Conservation (phyloP, 2,113 vertebrate genomes). For the Salvelinus fontinalis region DNA sequence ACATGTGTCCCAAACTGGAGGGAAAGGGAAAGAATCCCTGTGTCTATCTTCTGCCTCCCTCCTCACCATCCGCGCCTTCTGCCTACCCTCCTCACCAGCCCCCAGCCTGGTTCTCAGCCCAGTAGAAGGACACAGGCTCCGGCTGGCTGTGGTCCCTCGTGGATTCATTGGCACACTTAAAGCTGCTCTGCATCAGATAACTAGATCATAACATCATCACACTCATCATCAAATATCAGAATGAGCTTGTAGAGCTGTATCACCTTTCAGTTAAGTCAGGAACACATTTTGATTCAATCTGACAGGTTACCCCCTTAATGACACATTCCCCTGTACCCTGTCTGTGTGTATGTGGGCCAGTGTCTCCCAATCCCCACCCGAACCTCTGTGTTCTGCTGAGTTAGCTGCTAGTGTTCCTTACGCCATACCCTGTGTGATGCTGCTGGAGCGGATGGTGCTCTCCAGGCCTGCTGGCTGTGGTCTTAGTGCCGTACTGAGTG, state of each 20-base stretch:
- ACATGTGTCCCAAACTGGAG: constrained; percentile 8
- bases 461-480: constrained; percentile 30
- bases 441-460: constrained; percentile 45
- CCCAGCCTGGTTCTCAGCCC: constrained; percentile 24
- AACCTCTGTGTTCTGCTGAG: constrained; percentile 57
- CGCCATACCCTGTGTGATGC: neutral
- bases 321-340: constrained; percentile 12
- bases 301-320: constrained; percentile 18
- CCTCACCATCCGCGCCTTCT: neutral
- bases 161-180: constrained; percentile 51
- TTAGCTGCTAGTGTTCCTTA: constrained; percentile 39
- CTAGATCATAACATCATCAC: constrained; percentile 41
- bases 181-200: constrained; percentile 38
- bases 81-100: constrained; percentile 15
- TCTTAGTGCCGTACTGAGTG: constrained; percentile 49
- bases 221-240: neutral
- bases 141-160: constrained; percentile 39
- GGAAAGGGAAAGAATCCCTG: constrained; percentile 27
- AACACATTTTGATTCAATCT: constrained; percentile 21
- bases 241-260: too few relatives aligned
- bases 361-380: neutral
- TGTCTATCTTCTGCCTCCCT: constrained; percentile 1
- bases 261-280: too few relatives aligned
- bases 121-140: constrained; percentile 5
- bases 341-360: constrained; percentile 19